These are phyloP conservation scores for Calameuta filiformis DNA, from an alignment of 2,888 invertebrate genomes.

Conservation along the genomic window DNA sequence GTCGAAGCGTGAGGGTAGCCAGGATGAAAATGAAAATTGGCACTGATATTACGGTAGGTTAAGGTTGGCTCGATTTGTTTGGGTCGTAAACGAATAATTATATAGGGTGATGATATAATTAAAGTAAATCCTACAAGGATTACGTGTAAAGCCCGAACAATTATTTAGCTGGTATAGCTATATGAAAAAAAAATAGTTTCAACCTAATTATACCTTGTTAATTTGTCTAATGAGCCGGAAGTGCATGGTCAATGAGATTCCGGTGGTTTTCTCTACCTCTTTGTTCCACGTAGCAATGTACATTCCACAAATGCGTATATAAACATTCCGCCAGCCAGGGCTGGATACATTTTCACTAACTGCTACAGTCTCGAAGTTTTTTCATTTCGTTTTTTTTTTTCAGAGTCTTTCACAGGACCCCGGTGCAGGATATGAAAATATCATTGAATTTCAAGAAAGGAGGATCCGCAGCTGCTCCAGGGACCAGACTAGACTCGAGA, in stretches of 20 bases:
- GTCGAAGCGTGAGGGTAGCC: neutral
- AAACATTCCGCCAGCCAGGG: neutral
- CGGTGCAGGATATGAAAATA: neutral
- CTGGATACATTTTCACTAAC: neutral
- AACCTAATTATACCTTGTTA: neutral
- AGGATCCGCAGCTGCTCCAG: neutral
- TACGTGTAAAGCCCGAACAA: neutral
- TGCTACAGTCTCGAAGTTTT: neutral
- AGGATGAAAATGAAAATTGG: neutral
- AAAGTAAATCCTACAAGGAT: neutral
- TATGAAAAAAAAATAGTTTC: neutral
- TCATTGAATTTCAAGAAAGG: neutral
- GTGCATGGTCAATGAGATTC: neutral
- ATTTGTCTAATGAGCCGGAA: constrained; percentile 1
- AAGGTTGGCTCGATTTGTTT: neutral
- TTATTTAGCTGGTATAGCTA: neutral
- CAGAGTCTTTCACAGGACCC: neutral
- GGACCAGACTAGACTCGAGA: neutral
- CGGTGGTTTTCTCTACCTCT: neutral
- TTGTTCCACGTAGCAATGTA: neutral
- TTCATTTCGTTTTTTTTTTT: neutral
- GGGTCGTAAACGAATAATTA: neutral
- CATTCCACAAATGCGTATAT: neutral
- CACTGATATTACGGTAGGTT: neutral
- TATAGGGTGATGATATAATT: neutral